Base-by-base conservation (phyloP, 2,797 vertebrate genomes). In the Coendou prehensilis region DNA sequence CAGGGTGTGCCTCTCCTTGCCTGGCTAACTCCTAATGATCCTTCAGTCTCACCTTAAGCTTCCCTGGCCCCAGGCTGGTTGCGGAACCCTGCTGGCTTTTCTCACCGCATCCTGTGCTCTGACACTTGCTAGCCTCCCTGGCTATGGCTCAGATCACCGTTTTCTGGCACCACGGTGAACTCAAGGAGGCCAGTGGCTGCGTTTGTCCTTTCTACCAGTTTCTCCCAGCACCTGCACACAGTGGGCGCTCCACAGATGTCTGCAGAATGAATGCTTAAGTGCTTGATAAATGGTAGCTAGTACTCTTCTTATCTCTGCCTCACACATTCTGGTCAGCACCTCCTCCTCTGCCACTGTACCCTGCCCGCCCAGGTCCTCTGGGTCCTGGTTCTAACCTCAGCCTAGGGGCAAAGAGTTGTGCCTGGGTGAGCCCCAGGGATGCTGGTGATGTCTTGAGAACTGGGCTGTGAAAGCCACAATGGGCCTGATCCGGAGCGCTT, bases 401-500 rank as follows among this genome's bases (percentile, higher is more conserved):
- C 33, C 67, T 26, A 10, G 5, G 81, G 84, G 89, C 69, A 11
- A 22, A 61, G 96, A 97, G 73, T 87, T 52, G 59, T 76, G 78
- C 6, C 54, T 6, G 30, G 87, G 37, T 5, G 45, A 95, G 52
- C 22, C 52, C 96, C 71, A 37, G 83, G 94, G 95, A 94, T 47
- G n/a, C 89, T 93, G 26, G 69, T 5, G 89, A 26, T 17, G 1
- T 97, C 93, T 96, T 96, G 97, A 98, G 98, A 98, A 98, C 90
- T 82, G 96, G 98, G 92, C 98, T 97, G 92, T 98, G 98, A 98
- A 97, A 87, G 98, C 97, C 96, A 98, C 59, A 91, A 96, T 98
- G 97, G 98, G 99, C 98, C 99, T 99, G 99, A 99, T 99, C 99
- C 98, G 13, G 98, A 98, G 98, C 98, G 98, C 99, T 99, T 99